A percentile compares a stretch with the other conserved stretches of the same genome.
Evolutionary conservation across 2,797 vertebrate species (phyloP).

Genomic region (Manis crassicaudata): DNA sequence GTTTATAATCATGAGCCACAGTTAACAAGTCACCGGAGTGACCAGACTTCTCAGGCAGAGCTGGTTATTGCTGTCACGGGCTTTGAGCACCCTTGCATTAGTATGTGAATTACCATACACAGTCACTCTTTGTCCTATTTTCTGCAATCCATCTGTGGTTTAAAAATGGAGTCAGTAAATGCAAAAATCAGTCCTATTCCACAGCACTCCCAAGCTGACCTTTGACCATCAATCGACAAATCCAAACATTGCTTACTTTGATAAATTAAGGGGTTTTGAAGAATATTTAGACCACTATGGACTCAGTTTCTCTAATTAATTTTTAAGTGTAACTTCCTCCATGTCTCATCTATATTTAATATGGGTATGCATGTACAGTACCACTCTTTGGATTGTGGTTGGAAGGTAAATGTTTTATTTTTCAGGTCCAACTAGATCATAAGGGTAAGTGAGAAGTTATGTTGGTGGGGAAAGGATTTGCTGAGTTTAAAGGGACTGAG

Average conservation of each 20-base stretch:
- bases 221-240: neutral
- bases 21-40: neutral
- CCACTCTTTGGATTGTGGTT: constrained; percentile 55
- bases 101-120: neutral
- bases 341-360: constrained; percentile 37
- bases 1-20: neutral
- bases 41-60: constrained; percentile 6
- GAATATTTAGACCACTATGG: constrained; percentile 5
- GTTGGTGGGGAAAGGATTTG: constrained; percentile 20
- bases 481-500: constrained; percentile 7
- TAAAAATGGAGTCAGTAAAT: constrained; percentile 33
- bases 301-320: neutral
- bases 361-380: neutral
- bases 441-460: constrained; percentile 60
- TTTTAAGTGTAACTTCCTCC: constrained; percentile 43
- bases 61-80: constrained; percentile 11
- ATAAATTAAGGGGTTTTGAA: neutral
- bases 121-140: constrained; percentile 26
- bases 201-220: neutral
- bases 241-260: neutral
- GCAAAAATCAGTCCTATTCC: neutral
- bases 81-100: constrained; percentile 33
- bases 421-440: constrained; percentile 60
- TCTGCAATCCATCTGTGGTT: constrained; percentile 43
- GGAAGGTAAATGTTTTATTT: constrained; percentile 66